These are phyloP conservation scores for Aspidoscelis tigris DNA, from an alignment of 2,113 vertebrate genomes.

Conservation along the genomic window DNA sequence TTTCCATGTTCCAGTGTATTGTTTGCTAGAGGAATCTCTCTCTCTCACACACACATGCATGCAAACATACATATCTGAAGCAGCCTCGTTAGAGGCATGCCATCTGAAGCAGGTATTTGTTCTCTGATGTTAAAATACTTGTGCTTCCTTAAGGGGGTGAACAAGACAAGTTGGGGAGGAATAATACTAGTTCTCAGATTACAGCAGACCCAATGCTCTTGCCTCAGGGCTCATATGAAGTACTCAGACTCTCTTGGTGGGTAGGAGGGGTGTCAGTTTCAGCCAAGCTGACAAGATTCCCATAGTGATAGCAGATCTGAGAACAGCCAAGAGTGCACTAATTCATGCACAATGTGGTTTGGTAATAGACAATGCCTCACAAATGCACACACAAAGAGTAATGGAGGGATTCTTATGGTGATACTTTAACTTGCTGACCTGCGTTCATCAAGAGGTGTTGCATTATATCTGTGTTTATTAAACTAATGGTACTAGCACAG, in stretches of 20 bases:
- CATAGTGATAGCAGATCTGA: not conserved
- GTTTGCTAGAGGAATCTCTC: not conserved
- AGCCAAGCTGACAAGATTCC: not conserved
- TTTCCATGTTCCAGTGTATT: not conserved
- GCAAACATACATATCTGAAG: not conserved
- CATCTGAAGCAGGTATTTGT: too few species aligned
- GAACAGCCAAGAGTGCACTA: not conserved
- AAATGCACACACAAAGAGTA: too few species aligned
- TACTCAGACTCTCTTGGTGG: too few species aligned
- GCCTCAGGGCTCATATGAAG: not conserved
- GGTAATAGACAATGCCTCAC: too few species aligned
- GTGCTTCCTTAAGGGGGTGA: not conserved
- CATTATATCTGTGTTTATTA: too few species aligned
- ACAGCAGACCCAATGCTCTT: not conserved
- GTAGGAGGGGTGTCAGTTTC: too few species aligned
- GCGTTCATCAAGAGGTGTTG: too few species aligned
- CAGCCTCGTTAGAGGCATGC: not conserved
- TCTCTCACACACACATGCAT: too few species aligned
- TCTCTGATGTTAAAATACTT: too few species aligned
- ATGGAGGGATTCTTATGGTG: too few species aligned
- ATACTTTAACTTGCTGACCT: too few species aligned
- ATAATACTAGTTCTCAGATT: not conserved
- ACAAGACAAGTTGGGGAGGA: not conserved
- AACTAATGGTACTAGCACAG: too few species aligned
- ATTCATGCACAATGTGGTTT: not conserved